Evolutionary conservation across 2,113 vertebrate species (phyloP).

Genomic region (Orthonyx spaldingii): DNA sequence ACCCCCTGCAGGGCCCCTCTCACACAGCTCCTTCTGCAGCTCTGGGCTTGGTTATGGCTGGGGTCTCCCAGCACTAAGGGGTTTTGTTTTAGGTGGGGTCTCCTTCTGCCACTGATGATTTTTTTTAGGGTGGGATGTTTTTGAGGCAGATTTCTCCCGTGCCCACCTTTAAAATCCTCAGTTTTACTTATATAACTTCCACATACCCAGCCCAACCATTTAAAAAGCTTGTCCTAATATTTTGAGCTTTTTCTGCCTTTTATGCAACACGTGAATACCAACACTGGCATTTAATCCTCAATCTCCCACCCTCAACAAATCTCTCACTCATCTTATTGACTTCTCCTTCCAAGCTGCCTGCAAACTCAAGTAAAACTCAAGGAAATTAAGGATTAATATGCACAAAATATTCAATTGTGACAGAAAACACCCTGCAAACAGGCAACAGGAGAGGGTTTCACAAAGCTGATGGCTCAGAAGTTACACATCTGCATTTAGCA

Average conservation of each 20-base stretch:
- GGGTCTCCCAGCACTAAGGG: too few species aligned
- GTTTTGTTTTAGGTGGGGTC: not conserved
- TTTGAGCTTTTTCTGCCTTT: not conserved
- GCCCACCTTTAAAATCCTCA: not conserved
- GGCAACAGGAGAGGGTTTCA: accelerated
- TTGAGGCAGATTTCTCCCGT: not conserved
- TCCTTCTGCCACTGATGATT: accelerated
- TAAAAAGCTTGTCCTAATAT: not conserved
- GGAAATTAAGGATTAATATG: not conserved
- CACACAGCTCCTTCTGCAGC: not conserved
- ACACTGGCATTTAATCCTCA: not conserved
- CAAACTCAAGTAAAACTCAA: not conserved
- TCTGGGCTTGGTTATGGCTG: too few species aligned
- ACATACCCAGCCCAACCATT: not conserved
- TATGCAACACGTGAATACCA: not conserved
- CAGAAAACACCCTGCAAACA: accelerated
- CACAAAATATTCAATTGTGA: not conserved
- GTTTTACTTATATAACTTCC: not conserved
- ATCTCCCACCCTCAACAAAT: not conserved
- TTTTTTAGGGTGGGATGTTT: too few species aligned
- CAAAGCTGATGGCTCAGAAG: accelerated
- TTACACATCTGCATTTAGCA: not conserved
- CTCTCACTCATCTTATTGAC: not conserved
- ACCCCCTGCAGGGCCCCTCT: not conserved
- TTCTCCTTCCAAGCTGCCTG: not conserved